These are phyloP conservation scores for Ethmia dodecea DNA, from an alignment of 2,888 invertebrate genomes.

Conservation along the genomic window DNA sequence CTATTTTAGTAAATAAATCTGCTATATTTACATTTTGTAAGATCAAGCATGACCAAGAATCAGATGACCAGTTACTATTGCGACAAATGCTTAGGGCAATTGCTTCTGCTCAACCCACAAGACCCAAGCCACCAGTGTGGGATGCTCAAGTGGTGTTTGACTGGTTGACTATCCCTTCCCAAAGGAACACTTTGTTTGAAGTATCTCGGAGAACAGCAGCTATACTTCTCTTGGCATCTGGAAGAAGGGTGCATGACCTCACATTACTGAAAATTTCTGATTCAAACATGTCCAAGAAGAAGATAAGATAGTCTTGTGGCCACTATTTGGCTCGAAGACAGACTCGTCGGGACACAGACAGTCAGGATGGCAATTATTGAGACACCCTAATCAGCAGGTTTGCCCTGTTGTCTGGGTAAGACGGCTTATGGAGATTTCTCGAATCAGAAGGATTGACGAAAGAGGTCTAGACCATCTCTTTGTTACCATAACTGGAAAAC, in stretches of 20 bases:
- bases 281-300: background rate
- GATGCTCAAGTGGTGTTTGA: slow-evolving; percentile 11
- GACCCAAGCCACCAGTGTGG: slow-evolving; percentile 4
- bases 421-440: background rate
- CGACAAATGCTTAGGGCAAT: slow-evolving; percentile 9
- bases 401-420: background rate
- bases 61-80: background rate
- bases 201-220: background rate
- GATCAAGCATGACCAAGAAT: background rate
- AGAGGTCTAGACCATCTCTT: background rate
- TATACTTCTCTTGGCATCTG: slow-evolving; percentile 1
- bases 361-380: background rate
- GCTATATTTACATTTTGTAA: slow-evolving; percentile 3
- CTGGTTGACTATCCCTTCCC: slow-evolving; percentile 11
- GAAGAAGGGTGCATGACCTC: slow-evolving; percentile 2
- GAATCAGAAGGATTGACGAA: background rate
- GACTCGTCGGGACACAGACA: background rate
- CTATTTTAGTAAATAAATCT: slow-evolving; percentile 11
- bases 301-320: background rate
- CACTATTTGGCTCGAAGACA: slow-evolving; percentile 4
- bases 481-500: background rate
- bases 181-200: background rate
- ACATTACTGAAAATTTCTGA: slow-evolving; percentile 1
- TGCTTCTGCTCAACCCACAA: slow-evolving; percentile 3
- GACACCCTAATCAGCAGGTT: background rate